Evolutionary conservation across 1,140 invertebrate genomes (phyloP).

Genomic region (Lerema accius): DNA sequence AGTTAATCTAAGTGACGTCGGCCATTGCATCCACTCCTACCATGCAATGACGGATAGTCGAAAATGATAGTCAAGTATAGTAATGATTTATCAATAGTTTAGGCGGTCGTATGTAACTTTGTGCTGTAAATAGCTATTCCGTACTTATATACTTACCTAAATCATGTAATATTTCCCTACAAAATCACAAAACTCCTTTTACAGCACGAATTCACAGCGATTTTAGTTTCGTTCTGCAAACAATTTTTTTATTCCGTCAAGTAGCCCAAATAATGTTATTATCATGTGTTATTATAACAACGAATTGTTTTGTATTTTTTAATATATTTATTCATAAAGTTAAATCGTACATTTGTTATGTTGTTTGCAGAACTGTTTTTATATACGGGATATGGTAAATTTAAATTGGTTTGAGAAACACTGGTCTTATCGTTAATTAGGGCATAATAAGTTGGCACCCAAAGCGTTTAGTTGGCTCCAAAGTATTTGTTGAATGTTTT

Average conservation of each 20-base stretch:
- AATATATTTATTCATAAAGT: conserved; percentile 24
- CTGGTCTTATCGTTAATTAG: conserved; percentile 74
- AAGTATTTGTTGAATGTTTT: conserved; percentile 82
- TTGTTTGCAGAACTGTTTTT: conserved; percentile 40
- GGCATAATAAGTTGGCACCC: conserved; percentile 77
- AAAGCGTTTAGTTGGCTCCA: conserved; percentile 78
- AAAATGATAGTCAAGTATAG: conserved; percentile 42
- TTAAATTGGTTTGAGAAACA: conserved; percentile 76
- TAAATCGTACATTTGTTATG: conserved; percentile 12
- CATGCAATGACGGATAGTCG: conserved; percentile 29
- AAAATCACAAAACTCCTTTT: conserved; percentile 34
- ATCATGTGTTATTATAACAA: conserved; percentile 34
- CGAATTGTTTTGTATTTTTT: conserved; percentile 37
- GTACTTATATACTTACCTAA: conserved; percentile 15
- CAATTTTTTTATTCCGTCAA: conserved; percentile 28
- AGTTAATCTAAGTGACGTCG: conserved; percentile 48
- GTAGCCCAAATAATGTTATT: conserved; percentile 28
- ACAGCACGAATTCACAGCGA: conserved; percentile 40
- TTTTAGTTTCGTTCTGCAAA: conserved; percentile 28
- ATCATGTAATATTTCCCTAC: conserved; percentile 4
- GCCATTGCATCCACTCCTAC: conserved; percentile 31
- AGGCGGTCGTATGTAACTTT: conserved; percentile 36
- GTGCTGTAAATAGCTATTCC: conserved; percentile 38
- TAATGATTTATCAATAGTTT: conserved; percentile 39
- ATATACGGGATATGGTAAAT: conserved; percentile 39